Base-by-base conservation (phyloP, 2,113 vertebrate genomes). In the Pithys albifrons region DNA sequence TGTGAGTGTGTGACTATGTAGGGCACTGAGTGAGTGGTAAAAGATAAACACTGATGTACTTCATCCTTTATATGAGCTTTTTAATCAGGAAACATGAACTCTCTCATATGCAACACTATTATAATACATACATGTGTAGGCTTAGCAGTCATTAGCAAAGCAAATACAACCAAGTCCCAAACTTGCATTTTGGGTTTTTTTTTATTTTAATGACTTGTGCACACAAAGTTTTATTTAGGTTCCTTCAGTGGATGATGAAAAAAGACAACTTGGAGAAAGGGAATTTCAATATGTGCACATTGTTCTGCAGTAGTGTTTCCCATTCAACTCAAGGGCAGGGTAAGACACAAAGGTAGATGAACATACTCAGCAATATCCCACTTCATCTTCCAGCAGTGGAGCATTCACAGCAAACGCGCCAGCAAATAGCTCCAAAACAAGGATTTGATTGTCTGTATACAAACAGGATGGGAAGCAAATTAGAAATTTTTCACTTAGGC, bases 51-150 rank as follows among this genome's bases (percentile, higher is more conserved):
- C 48, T 82, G 91, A 54, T 88, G 74, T n/a, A 80, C 59, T 95
- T 92, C 41, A 65, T 66, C 76, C 93, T 91, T 88, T 83, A 79
- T 82, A 64, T 48, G 73, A 89, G 75, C 51, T 93, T 95, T 93
- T 95, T 55, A 95, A 95, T 94, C 51, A 95, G 89, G 96, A 96
- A 97, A 96, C 19, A 80, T 31, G 45, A 97, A 95, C 67, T 82
- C 71, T 95, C 94, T 94, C 96, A 94, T 85, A 94, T 75, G 91
- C 88, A 96, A 92, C 74, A 81, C 52, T 91, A 89, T 69, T 85
- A 24, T 11, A 89, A 64, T 49, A 69, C 52, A 67, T 52, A 64
- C 1, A 0, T 75, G 33, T 54, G 33, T 23, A 92, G 84, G 79
- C 75, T 94, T 76, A 80, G 67, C 20, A 41, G 62, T 83, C 4